These are phyloP conservation scores for Ataeniobius toweri DNA, from an alignment of 2,797 vertebrate species.

Conservation along the genomic window DNA sequence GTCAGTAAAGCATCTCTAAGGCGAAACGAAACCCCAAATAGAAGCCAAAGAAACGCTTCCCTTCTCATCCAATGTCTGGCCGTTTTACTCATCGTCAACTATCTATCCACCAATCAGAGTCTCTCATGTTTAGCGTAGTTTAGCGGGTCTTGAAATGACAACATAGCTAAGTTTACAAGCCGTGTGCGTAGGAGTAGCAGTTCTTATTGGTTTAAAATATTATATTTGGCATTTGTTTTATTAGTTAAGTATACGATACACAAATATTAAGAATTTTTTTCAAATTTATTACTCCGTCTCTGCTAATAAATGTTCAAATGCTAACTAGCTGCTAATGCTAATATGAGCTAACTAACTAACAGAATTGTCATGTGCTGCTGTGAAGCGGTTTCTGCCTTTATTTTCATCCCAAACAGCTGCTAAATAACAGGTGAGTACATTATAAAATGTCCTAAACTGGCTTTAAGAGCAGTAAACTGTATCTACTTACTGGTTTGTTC, in stretches of 20 bases:
- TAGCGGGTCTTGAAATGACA: conserved; percentile 31
- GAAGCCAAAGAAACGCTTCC: background rate
- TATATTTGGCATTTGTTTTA: rapidly evolving
- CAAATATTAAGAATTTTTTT: background rate
- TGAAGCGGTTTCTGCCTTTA: background rate
- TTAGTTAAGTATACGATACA: rapidly evolving
- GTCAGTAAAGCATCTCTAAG: background rate
- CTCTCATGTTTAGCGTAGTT: conserved; percentile 17
- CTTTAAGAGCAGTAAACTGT: rapidly evolving
- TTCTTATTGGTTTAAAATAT: background rate
- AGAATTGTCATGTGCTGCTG: background rate
- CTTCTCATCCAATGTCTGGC: conserved; percentile 49
- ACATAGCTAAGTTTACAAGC: conserved; percentile 27
- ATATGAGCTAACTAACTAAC: conserved; percentile 32
- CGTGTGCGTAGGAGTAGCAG: conserved; percentile 25
- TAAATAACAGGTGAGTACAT: conserved; percentile 34
- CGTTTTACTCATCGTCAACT: conserved; percentile 33
- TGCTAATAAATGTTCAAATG: conserved; percentile 20
- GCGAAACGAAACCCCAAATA: no score
- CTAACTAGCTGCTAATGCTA: conserved; percentile 59
- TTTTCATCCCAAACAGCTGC: background rate
- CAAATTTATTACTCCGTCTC: background rate
- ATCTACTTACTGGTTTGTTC: background rate
- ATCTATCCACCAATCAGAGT: conserved; percentile 56
- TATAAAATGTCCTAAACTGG: rapidly evolving